These are phyloP conservation scores for Thripadectes ignobilis DNA, from an alignment of 2,797 vertebrate species.

Conservation along the genomic window DNA sequence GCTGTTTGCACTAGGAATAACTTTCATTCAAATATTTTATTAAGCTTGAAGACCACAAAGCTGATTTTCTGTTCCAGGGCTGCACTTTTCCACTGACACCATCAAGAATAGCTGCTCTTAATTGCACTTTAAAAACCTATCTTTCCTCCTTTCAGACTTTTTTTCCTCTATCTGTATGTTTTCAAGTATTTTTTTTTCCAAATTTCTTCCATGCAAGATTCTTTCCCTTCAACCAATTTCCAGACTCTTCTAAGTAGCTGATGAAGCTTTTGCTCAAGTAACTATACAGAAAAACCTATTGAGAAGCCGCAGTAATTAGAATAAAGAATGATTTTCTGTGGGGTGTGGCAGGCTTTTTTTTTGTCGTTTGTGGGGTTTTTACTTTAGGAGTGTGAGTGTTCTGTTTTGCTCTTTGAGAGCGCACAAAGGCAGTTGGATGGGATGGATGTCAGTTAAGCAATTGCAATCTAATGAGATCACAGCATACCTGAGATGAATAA, in stretches of 20 bases:
- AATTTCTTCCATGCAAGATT: background rate
- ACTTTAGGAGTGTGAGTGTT: background rate
- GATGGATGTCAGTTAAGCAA: background rate
- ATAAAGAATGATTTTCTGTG: accelerated
- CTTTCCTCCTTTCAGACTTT: background rate
- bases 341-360: background rate
- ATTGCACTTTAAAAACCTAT: background rate
- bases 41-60: background rate
- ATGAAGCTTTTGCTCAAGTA: background rate
- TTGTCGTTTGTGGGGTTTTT: background rate
- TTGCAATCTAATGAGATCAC: background rate
- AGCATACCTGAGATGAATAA: background rate
- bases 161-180: background rate
- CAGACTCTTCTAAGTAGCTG: background rate
- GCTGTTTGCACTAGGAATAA: background rate
- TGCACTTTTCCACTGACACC: background rate
- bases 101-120: background rate
- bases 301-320: background rate
- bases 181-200: background rate
- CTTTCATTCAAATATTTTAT: background rate
- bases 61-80: background rate
- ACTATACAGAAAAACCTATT: background rate
- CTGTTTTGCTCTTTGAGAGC: background rate
- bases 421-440: background rate
- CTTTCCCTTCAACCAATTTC: background rate